phyloP scores from a whole-genome alignment of 2,888 invertebrate genomes.

The Herminia tarsipennalis region DNA sequence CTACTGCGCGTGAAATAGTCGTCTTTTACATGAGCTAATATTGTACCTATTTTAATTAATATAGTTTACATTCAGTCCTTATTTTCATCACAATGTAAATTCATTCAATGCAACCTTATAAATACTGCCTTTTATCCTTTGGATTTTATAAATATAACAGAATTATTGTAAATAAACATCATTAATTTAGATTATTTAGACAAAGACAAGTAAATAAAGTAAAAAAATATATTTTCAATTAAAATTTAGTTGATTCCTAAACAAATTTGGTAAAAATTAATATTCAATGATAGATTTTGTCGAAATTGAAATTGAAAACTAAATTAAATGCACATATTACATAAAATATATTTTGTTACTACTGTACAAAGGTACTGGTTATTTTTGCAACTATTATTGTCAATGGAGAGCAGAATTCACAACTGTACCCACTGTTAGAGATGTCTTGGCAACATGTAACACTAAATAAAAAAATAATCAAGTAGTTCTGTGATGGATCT shows the following conservation, averaged over 20 bases:
- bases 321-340: slow-evolving; percentile 40
- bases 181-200: slow-evolving; percentile 23
- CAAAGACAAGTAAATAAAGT: slow-evolving; percentile 19
- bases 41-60: slow-evolving; percentile 37
- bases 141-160: slow-evolving; percentile 49
- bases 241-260: slow-evolving; percentile 24
- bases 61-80: slow-evolving; percentile 70
- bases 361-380: slow-evolving; percentile 13
- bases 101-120: slow-evolving; percentile 55
- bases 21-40: too few species aligned
- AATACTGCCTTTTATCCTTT: slow-evolving; percentile 60
- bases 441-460: slow-evolving; percentile 30
- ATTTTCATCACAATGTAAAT: slow-evolving; percentile 74
- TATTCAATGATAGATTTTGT: slow-evolving; percentile 9
- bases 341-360: slow-evolving; percentile 11
- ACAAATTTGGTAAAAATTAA: slow-evolving; percentile 23
- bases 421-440: slow-evolving; percentile 26
- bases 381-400: slow-evolving; percentile 15
- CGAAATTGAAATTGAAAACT: slow-evolving; percentile 18
- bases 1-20: too few species aligned
- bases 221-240: slow-evolving; percentile 13
- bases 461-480: slow-evolving; percentile 20
- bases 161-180: slow-evolving; percentile 33
- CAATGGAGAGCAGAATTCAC: slow-evolving; percentile 25
- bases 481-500: slow-evolving; percentile 39